Conservation (phyloP, 1,140 invertebrate genomes). For the Marisa cornuarietis region DNA sequence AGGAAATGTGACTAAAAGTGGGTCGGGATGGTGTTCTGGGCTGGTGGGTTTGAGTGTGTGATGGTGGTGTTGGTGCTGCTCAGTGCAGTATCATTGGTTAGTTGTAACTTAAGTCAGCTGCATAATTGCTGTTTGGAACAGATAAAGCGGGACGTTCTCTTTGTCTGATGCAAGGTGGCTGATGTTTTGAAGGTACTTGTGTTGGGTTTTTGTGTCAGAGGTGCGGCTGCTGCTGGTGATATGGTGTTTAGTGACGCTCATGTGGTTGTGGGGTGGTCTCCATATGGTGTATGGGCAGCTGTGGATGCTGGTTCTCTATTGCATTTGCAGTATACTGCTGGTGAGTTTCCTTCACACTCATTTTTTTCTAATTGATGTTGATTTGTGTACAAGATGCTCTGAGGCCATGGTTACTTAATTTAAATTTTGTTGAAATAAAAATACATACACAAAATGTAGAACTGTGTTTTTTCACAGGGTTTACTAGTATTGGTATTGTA, state of each 20-base stretch:
- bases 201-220: constrained; percentile 41
- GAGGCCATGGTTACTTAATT: neutral
- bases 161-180: neutral
- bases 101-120: neutral
- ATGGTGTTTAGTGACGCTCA: constrained; percentile 50
- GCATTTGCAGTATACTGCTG: constrained; percentile 53
- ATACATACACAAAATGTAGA: neutral
- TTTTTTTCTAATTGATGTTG: neutral
- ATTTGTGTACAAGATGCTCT: neutral
- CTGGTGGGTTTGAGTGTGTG: constrained; percentile 10
- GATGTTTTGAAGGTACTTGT: neutral
- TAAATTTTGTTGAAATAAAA: neutral
- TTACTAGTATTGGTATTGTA: constrained; percentile 55
- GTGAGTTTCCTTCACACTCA: constrained; percentile 31
- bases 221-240: constrained; percentile 51
- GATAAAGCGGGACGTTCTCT: neutral
- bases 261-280: constrained; percentile 59
- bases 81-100: neutral
- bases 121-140: neutral
- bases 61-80: neutral
- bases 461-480: constrained; percentile 43
- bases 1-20: neutral
- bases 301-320: constrained; percentile 61
- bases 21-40: neutral
- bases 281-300: constrained; percentile 60